These are phyloP conservation scores for Eueremaeus valkanovi DNA, from an alignment of 2,888 invertebrate species.

Conservation along the genomic window DNA sequence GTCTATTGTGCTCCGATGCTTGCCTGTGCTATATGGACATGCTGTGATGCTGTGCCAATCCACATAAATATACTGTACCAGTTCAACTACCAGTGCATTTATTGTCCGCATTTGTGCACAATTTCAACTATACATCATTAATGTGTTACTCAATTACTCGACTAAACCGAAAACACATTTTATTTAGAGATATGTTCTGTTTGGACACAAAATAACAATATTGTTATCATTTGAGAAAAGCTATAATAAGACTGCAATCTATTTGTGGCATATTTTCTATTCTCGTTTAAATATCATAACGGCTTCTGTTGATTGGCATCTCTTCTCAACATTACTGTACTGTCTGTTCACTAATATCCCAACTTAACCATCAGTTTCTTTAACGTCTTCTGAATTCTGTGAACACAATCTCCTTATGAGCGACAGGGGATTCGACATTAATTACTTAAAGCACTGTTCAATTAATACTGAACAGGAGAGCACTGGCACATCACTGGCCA, in stretches of 20 bases:
- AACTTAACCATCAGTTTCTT: not conserved
- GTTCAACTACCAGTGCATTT: not conserved
- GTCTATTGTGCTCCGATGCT: slow-evolving; percentile 3
- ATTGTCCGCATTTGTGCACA: slow-evolving; percentile 4
- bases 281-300: not conserved
- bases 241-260: not conserved
- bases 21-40: not conserved
- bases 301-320: not conserved
- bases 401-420: not conserved
- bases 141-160: slow-evolving; percentile 32
- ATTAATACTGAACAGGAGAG: not conserved
- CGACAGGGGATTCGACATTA: slow-evolving; percentile 17
- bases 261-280: not conserved
- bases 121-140: slow-evolving; percentile 37
- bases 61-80: no score
- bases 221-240: slow-evolving; percentile 24
- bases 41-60: no score
- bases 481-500: no score
- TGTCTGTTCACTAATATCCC: not conserved
- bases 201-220: slow-evolving; percentile 14
- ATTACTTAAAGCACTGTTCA: not conserved
- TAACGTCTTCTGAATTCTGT: not conserved
- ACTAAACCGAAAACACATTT: not conserved
- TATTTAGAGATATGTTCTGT: not conserved
- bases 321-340: not conserved